Evolutionary conservation across 2,113 vertebrate species (phyloP), one percentile per base, ranked within the genome.

Genomic region (Leucopsar rothschildi): DNA sequence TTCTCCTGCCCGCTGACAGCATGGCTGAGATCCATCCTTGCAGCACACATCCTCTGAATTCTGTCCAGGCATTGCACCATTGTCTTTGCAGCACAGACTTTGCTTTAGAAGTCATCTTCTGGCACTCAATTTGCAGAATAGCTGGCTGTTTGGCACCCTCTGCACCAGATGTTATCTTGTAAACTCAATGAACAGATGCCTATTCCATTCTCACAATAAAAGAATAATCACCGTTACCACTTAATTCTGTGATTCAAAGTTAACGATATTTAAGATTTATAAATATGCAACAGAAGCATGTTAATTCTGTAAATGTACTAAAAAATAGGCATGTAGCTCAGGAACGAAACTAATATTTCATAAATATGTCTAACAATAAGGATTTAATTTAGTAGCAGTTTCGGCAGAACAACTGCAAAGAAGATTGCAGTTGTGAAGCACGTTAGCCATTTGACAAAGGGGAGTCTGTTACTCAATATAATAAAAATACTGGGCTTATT

Each of bases 331-430:
- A 80, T 0, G 0, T 21, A 88, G 44, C 52, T 81, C 44, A 29
- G 90, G 50, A 95, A 90, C 66, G 63, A 96, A 82, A 49, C 56
- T 83, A 92, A 78, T 53, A 79, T 90, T 72, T 90, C 61, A 93
- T 83, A 90, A 94, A 86, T 75, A 86, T 2, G 31, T 21, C 72
- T 94, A 81, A 95, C 76, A 93, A 90, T 64, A 83, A 75, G n/a
- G 56, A 88, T 86, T 93, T 90, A 84, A 95, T 88, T 96, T 92
- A 95, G 96, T 86, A 94, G 53, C n/a, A 60, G 31, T 90, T 92
- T 92, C 88, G 90, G 88, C 88, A 96, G 82, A 93, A 92, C 35
- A 86, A 84, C 64, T 57, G 69, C 72, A 86, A 82, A 92, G 70
- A 88, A 73, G 52, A 92, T 60, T 72, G 80, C 0, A 0, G 64